Base-by-base conservation (phyloP, 2,113 vertebrate species). In the Indri indri region DNA sequence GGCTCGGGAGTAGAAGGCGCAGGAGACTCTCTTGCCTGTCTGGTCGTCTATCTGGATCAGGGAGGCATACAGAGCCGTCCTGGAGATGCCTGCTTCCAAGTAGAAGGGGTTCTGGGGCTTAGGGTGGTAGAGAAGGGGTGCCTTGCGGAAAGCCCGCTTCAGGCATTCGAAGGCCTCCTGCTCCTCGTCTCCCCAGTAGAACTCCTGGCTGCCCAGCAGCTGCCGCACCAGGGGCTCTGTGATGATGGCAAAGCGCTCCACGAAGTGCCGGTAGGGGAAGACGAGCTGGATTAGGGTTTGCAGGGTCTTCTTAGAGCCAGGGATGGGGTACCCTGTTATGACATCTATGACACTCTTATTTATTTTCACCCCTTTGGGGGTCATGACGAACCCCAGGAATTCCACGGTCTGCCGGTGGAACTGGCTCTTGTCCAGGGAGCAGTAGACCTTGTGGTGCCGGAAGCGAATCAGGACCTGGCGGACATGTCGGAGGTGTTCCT, bases 381-480 rank as follows among this genome's bases (percentile, higher is more conserved):
- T 93, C 16, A 98, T 0, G 25, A 74, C 57, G 8, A 98, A 98
- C 0, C 95, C 97, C 84, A 98, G 66, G 92, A 98, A 95, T 1
- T 98, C 97, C 1, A 47, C 95, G 0, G 70, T 85, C 2, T 96
- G 95, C 0, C 71, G 92, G 95, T 97, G 96, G 97, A 98, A 97
- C 87, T 92, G 96, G 94, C 93, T 97, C 1, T 40, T 50, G 87
- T 93, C 87, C 50, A 97, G 96, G 0, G 91, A 97, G 80, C 97
- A 98, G 97, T 97, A 97, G 95, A 98, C 13, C 0, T 4, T 4
- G 96, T 97, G 84, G 1, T 47, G 25, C 0, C 97, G 97, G 32
- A 98, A 88, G n/a, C 97, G 96, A 25, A 95, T 65, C 12, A 98
- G 97, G 16, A 97, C 96, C 0, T 97, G 96, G 25, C 97, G 97